Evolutionary conservation across 2,888 invertebrate genomes (phyloP).

Genomic region (Thecocarcelia acutangulata): DNA sequence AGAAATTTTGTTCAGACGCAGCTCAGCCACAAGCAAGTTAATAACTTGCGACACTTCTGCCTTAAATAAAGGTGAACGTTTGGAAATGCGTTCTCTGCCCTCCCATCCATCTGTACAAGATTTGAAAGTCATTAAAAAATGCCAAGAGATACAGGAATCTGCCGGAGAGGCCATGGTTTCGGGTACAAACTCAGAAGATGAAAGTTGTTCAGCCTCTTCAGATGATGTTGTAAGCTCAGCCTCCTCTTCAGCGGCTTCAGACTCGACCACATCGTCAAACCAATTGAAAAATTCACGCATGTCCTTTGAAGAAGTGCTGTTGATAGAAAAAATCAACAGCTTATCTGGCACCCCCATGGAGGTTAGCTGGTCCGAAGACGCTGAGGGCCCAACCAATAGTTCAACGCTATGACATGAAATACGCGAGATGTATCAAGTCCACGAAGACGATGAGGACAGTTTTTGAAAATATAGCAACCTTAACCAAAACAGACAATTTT

Average conservation of each 20-base stretch:
- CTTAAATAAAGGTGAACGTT: constrained; percentile 75
- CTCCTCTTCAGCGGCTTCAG: constrained; percentile 79
- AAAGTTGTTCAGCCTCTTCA: constrained; percentile 83
- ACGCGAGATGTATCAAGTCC: constrained; percentile 74
- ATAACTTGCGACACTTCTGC: constrained; percentile 79
- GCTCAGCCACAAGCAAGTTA: constrained; percentile 73
- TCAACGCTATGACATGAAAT: constrained; percentile 78
- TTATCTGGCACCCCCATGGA: constrained; percentile 82
- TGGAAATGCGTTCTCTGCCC: constrained; percentile 75
- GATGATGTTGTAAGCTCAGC: constrained; percentile 81
- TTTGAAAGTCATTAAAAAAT: constrained; percentile 79
- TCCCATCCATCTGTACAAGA: constrained; percentile 77
- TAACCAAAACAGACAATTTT: constrained; percentile 48
- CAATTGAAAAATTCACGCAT: constrained; percentile 75
- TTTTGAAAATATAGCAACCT: constrained; percentile 76
- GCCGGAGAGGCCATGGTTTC: constrained; percentile 87
- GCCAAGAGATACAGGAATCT: constrained; percentile 84
- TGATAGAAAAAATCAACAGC: constrained; percentile 78
- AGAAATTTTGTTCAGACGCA: constrained; percentile 55
- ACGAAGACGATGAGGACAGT: constrained; percentile 80
- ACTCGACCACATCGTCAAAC: constrained; percentile 70
- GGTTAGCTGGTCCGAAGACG: constrained; percentile 82
- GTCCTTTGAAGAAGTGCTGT: constrained; percentile 79
- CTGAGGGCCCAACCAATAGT: constrained; percentile 72
- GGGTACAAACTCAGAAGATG: constrained; percentile 85